Percentiles rank a stretch among this genome's conserved stretches.
These are phyloP conservation scores for Zeus faber DNA, from an alignment of 2,113 vertebrate species.

Conservation along the genomic window DNA sequence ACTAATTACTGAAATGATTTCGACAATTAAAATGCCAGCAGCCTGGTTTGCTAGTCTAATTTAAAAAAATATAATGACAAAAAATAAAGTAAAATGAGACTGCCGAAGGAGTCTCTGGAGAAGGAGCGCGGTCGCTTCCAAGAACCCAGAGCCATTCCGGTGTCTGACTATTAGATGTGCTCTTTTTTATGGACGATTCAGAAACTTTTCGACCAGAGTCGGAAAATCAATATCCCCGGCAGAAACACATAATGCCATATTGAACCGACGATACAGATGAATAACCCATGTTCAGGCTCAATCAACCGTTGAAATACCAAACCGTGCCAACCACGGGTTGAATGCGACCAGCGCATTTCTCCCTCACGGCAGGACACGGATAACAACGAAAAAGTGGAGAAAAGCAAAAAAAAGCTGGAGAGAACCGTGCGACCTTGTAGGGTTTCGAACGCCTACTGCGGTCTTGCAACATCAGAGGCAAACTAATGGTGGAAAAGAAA, in stretches of 20 bases:
- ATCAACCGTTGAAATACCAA: constrained; percentile 28
- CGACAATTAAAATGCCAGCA: too few relatives aligned
- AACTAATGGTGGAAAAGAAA: constrained; percentile 1
- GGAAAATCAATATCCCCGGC: constrained; percentile 28
- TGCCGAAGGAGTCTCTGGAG: too few relatives aligned
- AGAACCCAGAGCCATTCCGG: too few relatives aligned
- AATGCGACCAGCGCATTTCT: constrained; percentile 17
- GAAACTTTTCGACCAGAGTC: constrained; percentile 33
- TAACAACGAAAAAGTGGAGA: constrained; percentile 5
- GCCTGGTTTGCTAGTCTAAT: too few relatives aligned
- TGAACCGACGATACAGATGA: constrained; percentile 35
- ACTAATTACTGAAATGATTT: too few relatives aligned
- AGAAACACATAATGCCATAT: constrained; percentile 24
- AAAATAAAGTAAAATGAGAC: too few relatives aligned
- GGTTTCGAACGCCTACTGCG: neutral
- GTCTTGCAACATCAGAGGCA: neutral
- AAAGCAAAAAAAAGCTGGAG: neutral
- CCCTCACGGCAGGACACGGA: neutral
- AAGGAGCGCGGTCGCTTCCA: too few relatives aligned
- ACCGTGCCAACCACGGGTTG: constrained; percentile 20
- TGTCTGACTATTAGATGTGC: neutral
- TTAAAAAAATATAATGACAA: too few relatives aligned
- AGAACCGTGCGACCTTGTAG: neutral
- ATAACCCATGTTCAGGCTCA: constrained; percentile 32
- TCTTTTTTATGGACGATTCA: constrained; percentile 33